Evolutionary conservation across 2,113 vertebrate genomes (phyloP).

Genomic region (Nesoenas mayeri): DNA sequence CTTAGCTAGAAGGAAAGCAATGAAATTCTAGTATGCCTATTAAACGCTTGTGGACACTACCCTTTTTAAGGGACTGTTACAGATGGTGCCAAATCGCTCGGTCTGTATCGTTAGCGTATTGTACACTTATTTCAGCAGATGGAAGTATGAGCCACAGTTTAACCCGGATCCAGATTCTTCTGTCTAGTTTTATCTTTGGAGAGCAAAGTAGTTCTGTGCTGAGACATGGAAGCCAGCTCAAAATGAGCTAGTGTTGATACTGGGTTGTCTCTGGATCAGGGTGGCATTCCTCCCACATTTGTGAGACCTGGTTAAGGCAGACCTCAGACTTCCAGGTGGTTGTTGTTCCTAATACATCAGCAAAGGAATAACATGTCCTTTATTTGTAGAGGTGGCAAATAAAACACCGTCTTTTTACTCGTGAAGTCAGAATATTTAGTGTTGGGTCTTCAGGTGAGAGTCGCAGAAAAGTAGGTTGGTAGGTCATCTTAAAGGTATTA

Average conservation of each 20-base stretch:
- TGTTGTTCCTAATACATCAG: neutral
- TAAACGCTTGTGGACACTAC: neutral
- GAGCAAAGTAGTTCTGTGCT: neutral
- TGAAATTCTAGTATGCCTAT: constrained; percentile 3
- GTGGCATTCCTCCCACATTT: neutral
- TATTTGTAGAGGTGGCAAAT: neutral
- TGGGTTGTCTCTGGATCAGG: neutral
- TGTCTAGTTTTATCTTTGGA: neutral
- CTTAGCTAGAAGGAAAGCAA: constrained; percentile 14
- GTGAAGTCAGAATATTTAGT: neutral
- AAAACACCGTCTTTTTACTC: neutral
- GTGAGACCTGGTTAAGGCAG: neutral
- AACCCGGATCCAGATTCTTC: neutral
- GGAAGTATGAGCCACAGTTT: neutral
- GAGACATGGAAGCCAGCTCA: neutral
- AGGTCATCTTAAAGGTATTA: neutral
- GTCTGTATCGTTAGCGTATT: neutral
- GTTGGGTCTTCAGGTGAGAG: neutral
- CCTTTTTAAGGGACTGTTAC: neutral
- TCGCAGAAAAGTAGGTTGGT: neutral
- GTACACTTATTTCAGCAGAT: neutral
- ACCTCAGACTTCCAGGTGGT: neutral
- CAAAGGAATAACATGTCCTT: neutral
- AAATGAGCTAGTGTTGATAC: neutral
- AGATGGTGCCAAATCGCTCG: accelerated